These are phyloP conservation scores for Venturia canescens DNA, from an alignment of 1,140 invertebrate species.

Conservation along the genomic window DNA sequence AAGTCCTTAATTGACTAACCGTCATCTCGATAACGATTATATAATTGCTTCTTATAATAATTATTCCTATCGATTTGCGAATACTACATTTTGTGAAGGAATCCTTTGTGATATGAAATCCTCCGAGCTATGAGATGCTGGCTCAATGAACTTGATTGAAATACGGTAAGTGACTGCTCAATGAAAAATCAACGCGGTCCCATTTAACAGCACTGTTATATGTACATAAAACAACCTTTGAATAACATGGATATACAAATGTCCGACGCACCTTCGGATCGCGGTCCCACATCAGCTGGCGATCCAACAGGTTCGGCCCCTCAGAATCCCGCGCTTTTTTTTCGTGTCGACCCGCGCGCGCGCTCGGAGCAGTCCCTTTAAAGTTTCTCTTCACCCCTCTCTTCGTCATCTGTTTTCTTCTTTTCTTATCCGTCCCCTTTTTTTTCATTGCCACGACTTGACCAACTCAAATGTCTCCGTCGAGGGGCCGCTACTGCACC, in stretches of 20 bases:
- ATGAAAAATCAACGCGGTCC: background rate
- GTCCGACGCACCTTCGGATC: background rate
- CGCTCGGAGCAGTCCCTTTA: conserved; percentile 18
- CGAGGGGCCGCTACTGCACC: conserved; percentile 10
- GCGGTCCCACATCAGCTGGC: conserved; percentile 9
- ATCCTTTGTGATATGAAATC: too few relatives aligned
- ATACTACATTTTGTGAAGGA: too few relatives aligned
- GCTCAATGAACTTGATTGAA: too few relatives aligned
- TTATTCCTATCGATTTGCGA: too few relatives aligned
- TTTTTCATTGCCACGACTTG: background rate
- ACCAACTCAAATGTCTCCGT: conserved; percentile 10
- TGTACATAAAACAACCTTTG: too few relatives aligned
- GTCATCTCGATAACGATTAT: too few relatives aligned
- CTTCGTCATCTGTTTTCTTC: background rate
- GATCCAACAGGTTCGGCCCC: background rate
- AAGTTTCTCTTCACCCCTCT: conserved; percentile 9
- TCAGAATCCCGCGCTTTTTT: background rate
- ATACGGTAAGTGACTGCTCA: background rate
- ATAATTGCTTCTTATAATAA: too few relatives aligned
- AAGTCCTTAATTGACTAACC: too few relatives aligned
- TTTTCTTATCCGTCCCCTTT: background rate
- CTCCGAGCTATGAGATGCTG: too few relatives aligned
- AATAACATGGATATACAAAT: background rate
- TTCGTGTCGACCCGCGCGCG: background rate
- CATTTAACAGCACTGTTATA: background rate